Conservation (phyloP, 1,140 invertebrate genomes). For the Berghia stephanieae region DNA sequence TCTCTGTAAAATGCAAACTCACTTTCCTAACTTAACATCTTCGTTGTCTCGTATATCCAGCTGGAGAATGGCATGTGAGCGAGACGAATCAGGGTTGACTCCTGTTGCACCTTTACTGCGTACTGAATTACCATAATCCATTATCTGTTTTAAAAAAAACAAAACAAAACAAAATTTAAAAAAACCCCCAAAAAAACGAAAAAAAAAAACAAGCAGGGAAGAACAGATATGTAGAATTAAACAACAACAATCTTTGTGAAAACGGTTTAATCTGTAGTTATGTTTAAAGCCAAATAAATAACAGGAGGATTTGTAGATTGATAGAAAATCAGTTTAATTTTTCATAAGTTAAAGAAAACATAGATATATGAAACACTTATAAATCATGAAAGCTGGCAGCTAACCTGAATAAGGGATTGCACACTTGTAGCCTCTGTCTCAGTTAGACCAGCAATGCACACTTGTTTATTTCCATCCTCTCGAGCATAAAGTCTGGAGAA, state of each 20-base stretch:
- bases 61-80: conserved; percentile 66
- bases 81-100: conserved; percentile 64
- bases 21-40: conserved; percentile 60
- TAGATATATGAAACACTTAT: too few relatives aligned
- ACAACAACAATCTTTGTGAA: not conserved
- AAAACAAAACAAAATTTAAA: not conserved
- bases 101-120: conserved; percentile 63
- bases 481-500: conserved; percentile 56
- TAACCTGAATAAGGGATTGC: conserved; percentile 57
- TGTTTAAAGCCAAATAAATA: not conserved
- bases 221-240: not conserved
- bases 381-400: too few relatives aligned
- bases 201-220: too few relatives aligned
- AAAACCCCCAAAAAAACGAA: not conserved
- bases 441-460: conserved; percentile 64
- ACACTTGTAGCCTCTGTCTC: conserved; percentile 61
- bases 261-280: not conserved
- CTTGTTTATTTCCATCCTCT: conserved; percentile 62
- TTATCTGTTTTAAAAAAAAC: conserved; percentile 42
- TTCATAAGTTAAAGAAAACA: too few relatives aligned
- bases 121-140: conserved; percentile 63
- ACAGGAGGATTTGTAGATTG: conserved; percentile 13
- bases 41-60: conserved; percentile 56
- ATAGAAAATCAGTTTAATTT: too few relatives aligned
- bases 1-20: conserved; percentile 30